These are phyloP conservation scores for Eupleurogrammus muticus DNA, from an alignment of 2,797 vertebrate species.

Conservation along the genomic window DNA sequence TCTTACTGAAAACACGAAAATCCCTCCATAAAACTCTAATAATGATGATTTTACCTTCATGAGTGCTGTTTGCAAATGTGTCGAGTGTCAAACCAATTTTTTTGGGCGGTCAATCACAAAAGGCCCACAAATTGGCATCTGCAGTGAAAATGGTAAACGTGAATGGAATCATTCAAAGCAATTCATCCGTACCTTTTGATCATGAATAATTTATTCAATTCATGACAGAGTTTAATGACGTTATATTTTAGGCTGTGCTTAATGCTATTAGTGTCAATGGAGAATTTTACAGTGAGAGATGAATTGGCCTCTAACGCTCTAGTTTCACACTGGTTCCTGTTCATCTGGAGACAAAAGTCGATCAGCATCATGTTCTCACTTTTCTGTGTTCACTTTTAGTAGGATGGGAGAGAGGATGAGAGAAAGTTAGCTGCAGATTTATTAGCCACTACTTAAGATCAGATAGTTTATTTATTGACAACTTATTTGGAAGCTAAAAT, in stretches of 20 bases:
- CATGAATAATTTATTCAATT: constrained; percentile 8
- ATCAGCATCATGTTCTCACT: neutral
- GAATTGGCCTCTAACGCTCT: neutral
- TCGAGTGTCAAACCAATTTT: neutral
- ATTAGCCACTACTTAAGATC: no score
- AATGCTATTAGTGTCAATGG: neutral
- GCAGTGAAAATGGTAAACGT: constrained; percentile 3
- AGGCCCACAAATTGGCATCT: neutral
- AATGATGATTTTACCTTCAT: constrained; percentile 7
- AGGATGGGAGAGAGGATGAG: no score
- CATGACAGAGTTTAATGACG: neutral
- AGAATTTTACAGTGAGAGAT: neutral
- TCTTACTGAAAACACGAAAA: constrained; percentile 7
- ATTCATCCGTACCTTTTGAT: constrained; percentile 8
- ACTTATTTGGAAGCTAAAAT: neutral
- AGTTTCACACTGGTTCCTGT: neutral
- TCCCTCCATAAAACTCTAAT: neutral
- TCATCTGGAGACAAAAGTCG: neutral
- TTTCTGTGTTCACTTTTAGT: neutral
- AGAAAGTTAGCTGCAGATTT: no score
- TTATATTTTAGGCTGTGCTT: neutral
- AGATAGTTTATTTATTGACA: no score
- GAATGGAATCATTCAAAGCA: constrained; percentile 7
- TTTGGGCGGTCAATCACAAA: neutral
- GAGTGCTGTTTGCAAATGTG: neutral